Base-by-base conservation (phyloP, 2,888 invertebrate genomes). In the Meta bourneti region DNA sequence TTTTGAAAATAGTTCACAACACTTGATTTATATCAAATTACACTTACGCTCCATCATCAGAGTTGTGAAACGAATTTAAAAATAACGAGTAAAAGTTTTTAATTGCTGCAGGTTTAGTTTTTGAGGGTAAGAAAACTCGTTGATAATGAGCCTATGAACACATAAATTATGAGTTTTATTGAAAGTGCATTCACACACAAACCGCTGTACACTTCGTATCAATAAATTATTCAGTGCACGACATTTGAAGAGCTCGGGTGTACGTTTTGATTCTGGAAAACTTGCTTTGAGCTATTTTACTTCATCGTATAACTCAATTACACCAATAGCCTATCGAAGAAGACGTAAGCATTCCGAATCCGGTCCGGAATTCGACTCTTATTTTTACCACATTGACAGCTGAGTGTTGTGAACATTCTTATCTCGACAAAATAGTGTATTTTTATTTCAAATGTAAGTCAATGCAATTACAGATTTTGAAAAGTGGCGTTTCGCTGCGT, bases 211-310 rank as follows among this genome's bases (percentile, higher is more conserved):
- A 6, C 34, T 74, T 77, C 80, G 75, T 16, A 51, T 49, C 52
- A 61, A 90, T 90, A 80, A 90, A 90, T 90, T 54, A 90, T 90
- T 90, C 85, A 90, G 70, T 90, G 72, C 90, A 89, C 78, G 86
- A 61, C 70, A 70, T 85, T 85, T 90, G 75, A 81, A 90, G 81
- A 81, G 69, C 90, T 51, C 61, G 80, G 70, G 79, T 52, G 79
- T 71, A 70, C 34, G 70, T 77, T 86, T 90, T 81, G 49, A 90
- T 90, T 85, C 54, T 19, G 16, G 77, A 20, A 80, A 72, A 72
- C 48, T 84, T n/a, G 72, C 90, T 80, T 8, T 13, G 61, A 79
- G 80, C 90, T n/a, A 74, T 70, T 34, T 70, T 16, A 61, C 11
- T 79, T 72, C 51, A 49, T 70, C 75, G 16, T 54, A 90, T 86